phyloP scores from a whole-genome alignment of 2,888 invertebrate genomes.

The Colletes collaris region DNA sequence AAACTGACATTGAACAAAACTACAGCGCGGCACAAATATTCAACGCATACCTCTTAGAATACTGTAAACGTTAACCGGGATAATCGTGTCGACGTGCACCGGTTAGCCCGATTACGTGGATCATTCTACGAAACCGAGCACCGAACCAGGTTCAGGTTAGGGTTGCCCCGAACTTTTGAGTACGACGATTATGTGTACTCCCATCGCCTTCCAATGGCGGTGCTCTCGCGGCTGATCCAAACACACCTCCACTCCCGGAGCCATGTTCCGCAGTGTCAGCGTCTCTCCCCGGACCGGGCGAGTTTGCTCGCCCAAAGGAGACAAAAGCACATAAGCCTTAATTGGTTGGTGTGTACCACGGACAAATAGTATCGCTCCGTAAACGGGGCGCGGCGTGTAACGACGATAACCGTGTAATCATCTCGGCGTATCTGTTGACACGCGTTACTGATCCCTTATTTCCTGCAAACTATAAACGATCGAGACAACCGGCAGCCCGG shows the following conservation, averaged over 20 bases:
- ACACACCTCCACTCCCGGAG: conserved; percentile 32
- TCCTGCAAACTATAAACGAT: conserved; percentile 14
- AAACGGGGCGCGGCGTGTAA: conserved; percentile 43
- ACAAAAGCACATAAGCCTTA: conserved; percentile 67
- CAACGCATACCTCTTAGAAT: too few species aligned
- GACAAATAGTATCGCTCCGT: conserved; percentile 61
- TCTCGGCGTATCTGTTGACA: conserved; percentile 39
- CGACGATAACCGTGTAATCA: conserved; percentile 50
- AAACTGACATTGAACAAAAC: too few species aligned
- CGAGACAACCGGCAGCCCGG: conserved; percentile 11
- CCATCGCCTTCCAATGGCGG: too few species aligned
- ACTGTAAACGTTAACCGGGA: too few species aligned
- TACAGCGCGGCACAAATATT: too few species aligned
- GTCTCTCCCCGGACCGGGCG: conserved; percentile 31
- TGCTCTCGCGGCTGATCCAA: conserved; percentile 10
- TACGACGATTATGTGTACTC: too few species aligned
- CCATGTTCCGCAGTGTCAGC: conserved; percentile 29
- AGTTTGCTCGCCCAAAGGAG: conserved; percentile 61
- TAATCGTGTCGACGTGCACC: too few species aligned
- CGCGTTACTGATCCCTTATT: conserved; percentile 49
- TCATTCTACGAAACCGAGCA: too few species aligned
- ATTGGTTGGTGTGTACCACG: conserved; percentile 55
- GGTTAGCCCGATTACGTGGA: too few species aligned
- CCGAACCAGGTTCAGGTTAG: too few species aligned
- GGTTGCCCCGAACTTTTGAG: too few species aligned